Conservation (phyloP, 2,113 vertebrate genomes). For the Taurulus bubalis region DNA sequence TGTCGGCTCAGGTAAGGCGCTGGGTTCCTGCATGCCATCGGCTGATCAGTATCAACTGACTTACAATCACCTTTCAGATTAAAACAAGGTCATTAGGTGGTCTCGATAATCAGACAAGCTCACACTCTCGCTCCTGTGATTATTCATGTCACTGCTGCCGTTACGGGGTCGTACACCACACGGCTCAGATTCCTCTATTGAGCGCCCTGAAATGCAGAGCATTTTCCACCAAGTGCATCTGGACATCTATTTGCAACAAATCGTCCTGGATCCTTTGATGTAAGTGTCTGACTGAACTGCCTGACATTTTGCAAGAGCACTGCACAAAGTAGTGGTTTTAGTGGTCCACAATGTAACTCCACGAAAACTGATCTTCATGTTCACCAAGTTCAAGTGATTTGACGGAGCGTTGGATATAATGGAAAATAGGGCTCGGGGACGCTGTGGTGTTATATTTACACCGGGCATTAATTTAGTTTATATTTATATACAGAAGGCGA, state of each 20-base stretch:
- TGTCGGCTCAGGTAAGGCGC: not conserved
- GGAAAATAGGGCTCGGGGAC: not conserved
- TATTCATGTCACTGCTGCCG: slow-evolving; percentile 36
- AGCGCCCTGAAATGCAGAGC: slow-evolving; percentile 16
- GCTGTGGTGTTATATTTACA: not conserved
- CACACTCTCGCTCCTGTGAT: slow-evolving; percentile 38
- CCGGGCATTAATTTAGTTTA: not conserved
- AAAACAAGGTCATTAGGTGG: slow-evolving; percentile 50
- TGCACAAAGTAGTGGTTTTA: not conserved
- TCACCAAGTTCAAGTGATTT: slow-evolving; percentile 18
- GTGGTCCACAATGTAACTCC: not conserved
- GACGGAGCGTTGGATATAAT: not conserved
- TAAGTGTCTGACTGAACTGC: slow-evolving; percentile 29
- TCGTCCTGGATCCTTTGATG: slow-evolving; percentile 32
- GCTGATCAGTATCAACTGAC: slow-evolving; percentile 50
- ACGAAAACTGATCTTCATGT: not conserved
- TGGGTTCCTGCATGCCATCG: slow-evolving; percentile 26
- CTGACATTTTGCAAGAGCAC: slow-evolving; percentile 30
- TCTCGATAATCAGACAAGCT: slow-evolving; percentile 44
- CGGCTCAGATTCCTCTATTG: slow-evolving; percentile 3
- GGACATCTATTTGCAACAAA: slow-evolving; percentile 42
- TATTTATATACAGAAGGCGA: not conserved
- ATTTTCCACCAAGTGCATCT: slow-evolving; percentile 16
- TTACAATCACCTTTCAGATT: slow-evolving; percentile 43
- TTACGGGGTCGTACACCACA: not conserved